Evolutionary conservation across 2,888 invertebrate genomes (phyloP), one percentile per base, ranked within the genome.

Genomic region (Argyresthia albistria): DNA sequence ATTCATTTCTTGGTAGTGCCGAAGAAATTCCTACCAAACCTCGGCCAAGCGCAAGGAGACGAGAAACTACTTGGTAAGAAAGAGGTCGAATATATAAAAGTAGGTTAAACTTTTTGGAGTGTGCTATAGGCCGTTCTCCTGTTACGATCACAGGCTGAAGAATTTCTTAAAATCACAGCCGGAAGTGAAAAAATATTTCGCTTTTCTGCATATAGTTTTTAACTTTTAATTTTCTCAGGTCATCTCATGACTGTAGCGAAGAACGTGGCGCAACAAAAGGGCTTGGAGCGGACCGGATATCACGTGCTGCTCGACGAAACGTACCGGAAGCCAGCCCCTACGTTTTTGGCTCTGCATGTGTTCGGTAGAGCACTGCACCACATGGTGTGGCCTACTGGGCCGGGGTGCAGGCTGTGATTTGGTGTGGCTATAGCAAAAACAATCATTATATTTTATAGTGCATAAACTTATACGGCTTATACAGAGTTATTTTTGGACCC

Each of bases 1-100:
- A 91, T 92, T 0, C 98, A 99, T 76, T 97, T 97, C 68, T 75
- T 98, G 60, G 97, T 98, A 0, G 95, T 98, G 56, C 98, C 98
- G 1, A 92, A 93, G 55, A 96, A 95, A 74, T 89, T 91, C 0
- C 93, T 98, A 60, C 62, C 91, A 0, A 92, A 92, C 69, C 77
- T 98, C 0, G 91, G 93, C 0, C 88, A 91, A 53, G 92, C 93
- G 0, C 89, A 90, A 11, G 91, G 91, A 50, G 84, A 75, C 0
- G 97, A 97, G 61, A 81, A 83, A 56, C 61, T 93, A 16, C 67
- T 93, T 55, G 91, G 81, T 77, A 59, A 52, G 53, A n/a, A 4
- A 39, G n/a, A 11, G 10, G 39, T 3, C 39, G 7, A 39, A 39
- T 39, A 39, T 11, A 3, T 39, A 4, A 39, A 39, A 39, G n/a